Base-by-base conservation (phyloP, 2,888 invertebrate species). In the Lysandra bellargus region DNA sequence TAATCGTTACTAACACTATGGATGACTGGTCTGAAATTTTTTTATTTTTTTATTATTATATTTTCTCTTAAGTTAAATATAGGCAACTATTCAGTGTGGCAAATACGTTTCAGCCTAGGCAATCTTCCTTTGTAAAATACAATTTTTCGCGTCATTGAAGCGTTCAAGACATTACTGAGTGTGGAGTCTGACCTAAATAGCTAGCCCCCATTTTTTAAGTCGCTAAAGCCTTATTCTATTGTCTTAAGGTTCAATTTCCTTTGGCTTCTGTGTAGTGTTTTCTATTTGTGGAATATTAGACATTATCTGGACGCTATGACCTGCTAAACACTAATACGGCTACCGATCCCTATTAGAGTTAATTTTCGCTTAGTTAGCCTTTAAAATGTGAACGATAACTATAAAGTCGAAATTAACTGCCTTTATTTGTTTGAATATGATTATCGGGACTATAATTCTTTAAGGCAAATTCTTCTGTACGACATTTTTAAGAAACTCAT, bases 81-180 rank as follows among this genome's bases (percentile, higher is more conserved):
- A 69, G 33, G 4, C 12, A 64, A 33, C 64, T 69, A 69, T 37
- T 69, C 33, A 69, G 78, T 82, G 78, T 76, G 79, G 80, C 77
- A 81, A 79, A 81, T 80, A 83, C 83, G 87, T 85, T 87, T 87
- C 85, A 86, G 84, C 81, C 84, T 85, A 84, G 84, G 84, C 83
- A 86, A 85, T 86, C 80, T 81, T 82, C 88, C 89, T 90, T 91
- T 91, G 90, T 91, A 93, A 92, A 90, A 91, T 88, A 87, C 90
- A 92, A 91, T 92, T 93, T 90, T 90, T 91, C 92, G 90, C 90
- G 85, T 87, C 92, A 93, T 85, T 88, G 90, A 89, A 93, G 90
- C 92, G 91, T 87, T 90, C 90, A 93, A 92, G 91, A 93, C 92
- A 91, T 92, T 91, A 90, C 88, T 90, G 88, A 86, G 85, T 86